A percentile compares a stretch with the other conserved stretches of the same genome.
phyloP scores from a whole-genome alignment of 1,140 invertebrate genomes.

The Danaus plexippus region DNA sequence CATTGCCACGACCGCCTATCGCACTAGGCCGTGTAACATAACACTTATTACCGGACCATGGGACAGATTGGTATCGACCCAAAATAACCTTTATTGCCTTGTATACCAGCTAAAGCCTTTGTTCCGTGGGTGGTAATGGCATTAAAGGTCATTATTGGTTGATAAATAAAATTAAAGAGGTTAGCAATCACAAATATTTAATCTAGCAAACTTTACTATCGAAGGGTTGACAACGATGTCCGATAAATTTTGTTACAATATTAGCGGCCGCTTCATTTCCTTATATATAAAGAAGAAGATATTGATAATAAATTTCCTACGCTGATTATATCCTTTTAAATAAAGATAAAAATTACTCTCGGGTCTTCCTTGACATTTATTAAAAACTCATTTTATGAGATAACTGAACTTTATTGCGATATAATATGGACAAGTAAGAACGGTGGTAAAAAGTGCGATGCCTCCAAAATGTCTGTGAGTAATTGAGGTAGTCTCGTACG shows the following conservation, averaged over 20 bases:
- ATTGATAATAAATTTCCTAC: no score
- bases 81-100: slow-evolving; percentile 33
- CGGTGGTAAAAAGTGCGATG: slow-evolving; percentile 33
- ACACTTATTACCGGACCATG: slow-evolving; percentile 44
- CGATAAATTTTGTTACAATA: no score
- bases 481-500: slow-evolving; percentile 35
- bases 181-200: slow-evolving; percentile 15
- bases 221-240: no score
- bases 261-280: no score
- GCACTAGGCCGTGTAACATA: slow-evolving; percentile 41
- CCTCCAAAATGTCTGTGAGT: slow-evolving; percentile 33
- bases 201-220: no score
- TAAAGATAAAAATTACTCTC: slow-evolving; percentile 18
- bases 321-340: neutral
- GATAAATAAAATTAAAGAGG: slow-evolving; percentile 28
- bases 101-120: slow-evolving; percentile 24
- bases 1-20: slow-evolving; percentile 38
- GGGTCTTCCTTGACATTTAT: slow-evolving; percentile 26
- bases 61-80: slow-evolving; percentile 40
- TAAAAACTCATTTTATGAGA: slow-evolving; percentile 17
- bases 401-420: slow-evolving; percentile 25
- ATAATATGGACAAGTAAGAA: slow-evolving; percentile 31
- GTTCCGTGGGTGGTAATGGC: slow-evolving; percentile 24
- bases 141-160: slow-evolving; percentile 30
- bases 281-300: no score